phyloP scores from a whole-genome alignment of 2,888 invertebrate genomes.

The Onthophagus sagittarius region DNA sequence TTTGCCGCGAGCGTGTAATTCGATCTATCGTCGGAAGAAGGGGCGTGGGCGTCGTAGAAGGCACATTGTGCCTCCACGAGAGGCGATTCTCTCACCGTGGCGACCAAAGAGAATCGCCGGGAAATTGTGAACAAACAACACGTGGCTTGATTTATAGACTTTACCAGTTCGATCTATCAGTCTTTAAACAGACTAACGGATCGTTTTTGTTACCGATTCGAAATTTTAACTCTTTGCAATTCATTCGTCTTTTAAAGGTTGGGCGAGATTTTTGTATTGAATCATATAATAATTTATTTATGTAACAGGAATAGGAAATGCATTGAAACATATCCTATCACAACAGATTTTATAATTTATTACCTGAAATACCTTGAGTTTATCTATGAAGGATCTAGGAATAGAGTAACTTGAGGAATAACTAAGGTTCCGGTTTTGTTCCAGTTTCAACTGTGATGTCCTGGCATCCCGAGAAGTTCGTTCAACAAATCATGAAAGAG shows the following conservation, averaged over 20 bases:
- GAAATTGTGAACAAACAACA: constrained; percentile 10
- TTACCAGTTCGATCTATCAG: constrained; percentile 3
- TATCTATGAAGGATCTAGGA: no score
- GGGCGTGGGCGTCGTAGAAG: constrained; percentile 7
- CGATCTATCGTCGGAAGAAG: constrained; percentile 12
- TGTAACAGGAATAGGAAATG: background rate
- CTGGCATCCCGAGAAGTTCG: no score
- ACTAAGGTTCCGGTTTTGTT: no score
- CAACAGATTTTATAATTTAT: background rate
- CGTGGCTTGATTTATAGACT: constrained; percentile 5
- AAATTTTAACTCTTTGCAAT: background rate
- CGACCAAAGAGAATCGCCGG: background rate
- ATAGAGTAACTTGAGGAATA: no score
- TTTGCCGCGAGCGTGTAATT: constrained; percentile 17
- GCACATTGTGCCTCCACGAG: constrained; percentile 14
- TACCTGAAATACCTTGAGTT: no score
- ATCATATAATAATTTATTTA: background rate
- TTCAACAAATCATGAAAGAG: no score
- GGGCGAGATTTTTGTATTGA: background rate
- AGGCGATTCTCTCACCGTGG: background rate
- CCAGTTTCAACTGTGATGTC: no score
- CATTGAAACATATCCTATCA: background rate
- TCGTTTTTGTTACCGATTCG: constrained; percentile 2
- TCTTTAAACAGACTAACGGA: constrained; percentile 1
- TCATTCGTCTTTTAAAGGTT: background rate